A percentile compares a stretch with the other conserved stretches of the same genome.
Evolutionary conservation across 2,888 invertebrate genomes (phyloP).

Genomic region (Ectobius pallidus): DNA sequence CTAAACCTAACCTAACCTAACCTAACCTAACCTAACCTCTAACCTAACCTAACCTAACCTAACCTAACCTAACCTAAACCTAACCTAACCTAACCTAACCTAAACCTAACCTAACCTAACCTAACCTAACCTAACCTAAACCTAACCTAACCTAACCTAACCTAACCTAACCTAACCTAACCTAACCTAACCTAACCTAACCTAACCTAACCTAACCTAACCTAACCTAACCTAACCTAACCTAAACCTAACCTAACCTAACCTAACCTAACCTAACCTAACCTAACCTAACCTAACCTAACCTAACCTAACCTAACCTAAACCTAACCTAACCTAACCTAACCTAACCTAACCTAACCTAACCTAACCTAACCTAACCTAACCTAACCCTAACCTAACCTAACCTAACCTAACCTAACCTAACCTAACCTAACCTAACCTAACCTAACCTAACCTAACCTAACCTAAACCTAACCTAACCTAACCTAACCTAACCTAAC

Average conservation of each 20-base stretch:
- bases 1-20: constrained; percentile 27
- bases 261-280: background rate
- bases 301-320: background rate
- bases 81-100: too few relatives aligned
- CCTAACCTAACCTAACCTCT: constrained; percentile 26
- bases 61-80: too few relatives aligned
- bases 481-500: too few relatives aligned
- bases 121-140: too few relatives aligned
- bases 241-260: constrained; percentile 20
- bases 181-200: background rate
- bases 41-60: too few relatives aligned
- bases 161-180: background rate
- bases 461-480: too few relatives aligned
- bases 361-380: background rate
- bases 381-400: too few relatives aligned
- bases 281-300: background rate
- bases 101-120: too few relatives aligned
- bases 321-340: background rate
- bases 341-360: background rate
- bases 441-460: background rate
- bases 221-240: constrained; percentile 19
- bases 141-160: constrained; percentile 21
- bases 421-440: background rate
- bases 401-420: background rate
- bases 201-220: background rate